Evolutionary conservation across 2,888 invertebrate genomes (phyloP).

Genomic region (Aphelenchoides bicaudatus): DNA sequence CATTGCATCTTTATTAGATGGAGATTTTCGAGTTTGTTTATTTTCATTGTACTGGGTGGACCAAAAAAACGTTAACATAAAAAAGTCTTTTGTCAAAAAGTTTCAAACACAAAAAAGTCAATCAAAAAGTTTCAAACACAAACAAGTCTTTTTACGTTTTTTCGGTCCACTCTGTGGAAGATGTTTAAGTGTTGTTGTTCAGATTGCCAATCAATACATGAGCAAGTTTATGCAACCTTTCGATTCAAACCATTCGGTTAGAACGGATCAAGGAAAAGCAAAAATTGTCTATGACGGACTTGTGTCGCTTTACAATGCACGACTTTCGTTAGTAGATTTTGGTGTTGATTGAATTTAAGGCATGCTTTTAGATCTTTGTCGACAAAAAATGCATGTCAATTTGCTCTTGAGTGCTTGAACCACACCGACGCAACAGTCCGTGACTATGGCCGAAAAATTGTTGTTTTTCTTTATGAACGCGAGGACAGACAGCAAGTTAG

Average conservation of each 20-base stretch:
- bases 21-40: background rate
- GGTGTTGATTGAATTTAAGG: background rate
- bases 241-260: constrained; percentile 25
- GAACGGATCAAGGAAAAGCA: constrained; percentile 36
- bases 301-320: background rate
- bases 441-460: constrained; percentile 22
- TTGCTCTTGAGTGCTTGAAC: constrained; percentile 24
- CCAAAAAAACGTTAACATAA: too few relatives aligned
- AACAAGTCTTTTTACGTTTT: too few relatives aligned
- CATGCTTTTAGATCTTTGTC: background rate
- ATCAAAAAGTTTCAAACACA: too few relatives aligned
- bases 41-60: too few relatives aligned
- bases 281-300: constrained; percentile 28
- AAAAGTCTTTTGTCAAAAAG: too few relatives aligned
- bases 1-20: background rate
- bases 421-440: constrained; percentile 31
- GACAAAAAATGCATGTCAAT: constrained; percentile 20
- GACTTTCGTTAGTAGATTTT: background rate
- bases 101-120: too few relatives aligned
- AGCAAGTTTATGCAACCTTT: constrained; percentile 34
- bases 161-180: too few relatives aligned
- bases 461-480: constrained; percentile 20
- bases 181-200: background rate
- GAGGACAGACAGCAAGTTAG: constrained; percentile 27
- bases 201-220: constrained; percentile 29